Percentiles rank a stretch among this genome's conserved stretches.
Conservation (phyloP, 2,797 vertebrate species). For the Babyrousa celebensis region DNA sequence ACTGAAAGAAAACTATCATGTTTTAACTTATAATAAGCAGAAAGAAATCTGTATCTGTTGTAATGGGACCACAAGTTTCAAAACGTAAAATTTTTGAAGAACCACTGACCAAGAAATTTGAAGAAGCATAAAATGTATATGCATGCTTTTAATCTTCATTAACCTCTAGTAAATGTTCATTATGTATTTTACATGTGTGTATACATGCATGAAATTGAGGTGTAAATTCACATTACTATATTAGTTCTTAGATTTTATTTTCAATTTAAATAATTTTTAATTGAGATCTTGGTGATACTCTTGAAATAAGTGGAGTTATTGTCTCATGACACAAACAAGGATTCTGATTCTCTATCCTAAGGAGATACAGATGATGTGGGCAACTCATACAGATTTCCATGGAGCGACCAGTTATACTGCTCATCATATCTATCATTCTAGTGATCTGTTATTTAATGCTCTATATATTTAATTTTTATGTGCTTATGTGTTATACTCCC, state of each 20-base stretch:
- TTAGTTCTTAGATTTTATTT: conserved; percentile 47
- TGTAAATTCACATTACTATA: background rate
- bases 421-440: background rate
- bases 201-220: background rate
- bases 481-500: background rate
- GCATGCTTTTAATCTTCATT: conserved; percentile 16
- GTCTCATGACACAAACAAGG: background rate
- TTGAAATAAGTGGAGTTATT: conserved; percentile 61
- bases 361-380: background rate
- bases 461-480: background rate
- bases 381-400: background rate
- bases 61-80: background rate
- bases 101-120: background rate
- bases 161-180: background rate
- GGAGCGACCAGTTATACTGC: background rate
- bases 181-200: background rate
- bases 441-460: conserved; percentile 47
- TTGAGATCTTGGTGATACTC: conserved; percentile 24
- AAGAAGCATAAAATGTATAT: background rate
- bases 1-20: background rate
- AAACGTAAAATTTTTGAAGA: conserved; percentile 59
- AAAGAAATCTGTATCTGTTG: conserved; percentile 14
- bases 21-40: background rate
- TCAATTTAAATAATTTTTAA: conserved; percentile 42
- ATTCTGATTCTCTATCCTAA: background rate